Evolutionary conservation across 1,140 invertebrate genomes (phyloP).

Genomic region (Tyrophagus putrescentiae): DNA sequence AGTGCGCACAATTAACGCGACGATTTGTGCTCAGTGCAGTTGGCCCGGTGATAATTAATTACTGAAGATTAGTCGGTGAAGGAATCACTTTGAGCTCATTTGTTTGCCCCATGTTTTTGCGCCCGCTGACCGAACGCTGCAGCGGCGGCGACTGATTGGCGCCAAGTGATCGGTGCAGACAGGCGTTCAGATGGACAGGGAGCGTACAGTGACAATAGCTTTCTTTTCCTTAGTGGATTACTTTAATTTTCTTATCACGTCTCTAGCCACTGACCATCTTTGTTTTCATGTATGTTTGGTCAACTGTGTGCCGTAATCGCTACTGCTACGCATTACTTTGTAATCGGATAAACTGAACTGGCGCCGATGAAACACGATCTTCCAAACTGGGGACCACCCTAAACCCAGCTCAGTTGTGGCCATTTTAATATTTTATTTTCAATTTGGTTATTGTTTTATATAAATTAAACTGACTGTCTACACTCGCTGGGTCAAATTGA

Average conservation of each 20-base stretch:
- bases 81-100: neutral
- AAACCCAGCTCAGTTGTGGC: neutral
- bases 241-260: slow-evolving; percentile 11
- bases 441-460: slow-evolving; percentile 8
- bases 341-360: slow-evolving; percentile 3
- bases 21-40: slow-evolving; percentile 11
- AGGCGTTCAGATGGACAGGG: neutral
- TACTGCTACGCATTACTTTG: neutral
- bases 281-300: neutral
- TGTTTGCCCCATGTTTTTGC: neutral
- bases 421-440: slow-evolving; percentile 12
- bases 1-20: neutral
- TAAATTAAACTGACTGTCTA: no score
- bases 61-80: neutral
- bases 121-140: neutral
- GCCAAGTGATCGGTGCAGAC: slow-evolving; percentile 7
- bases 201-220: neutral
- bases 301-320: neutral
- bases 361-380: neutral
- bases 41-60: slow-evolving; percentile 12
- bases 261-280: neutral
- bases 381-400: neutral
- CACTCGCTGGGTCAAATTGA: no score
- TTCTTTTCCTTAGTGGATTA: neutral
- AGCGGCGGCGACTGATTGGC: neutral